phyloP scores from a whole-genome alignment of 2,888 invertebrate genomes.

The Meganola albula region DNA sequence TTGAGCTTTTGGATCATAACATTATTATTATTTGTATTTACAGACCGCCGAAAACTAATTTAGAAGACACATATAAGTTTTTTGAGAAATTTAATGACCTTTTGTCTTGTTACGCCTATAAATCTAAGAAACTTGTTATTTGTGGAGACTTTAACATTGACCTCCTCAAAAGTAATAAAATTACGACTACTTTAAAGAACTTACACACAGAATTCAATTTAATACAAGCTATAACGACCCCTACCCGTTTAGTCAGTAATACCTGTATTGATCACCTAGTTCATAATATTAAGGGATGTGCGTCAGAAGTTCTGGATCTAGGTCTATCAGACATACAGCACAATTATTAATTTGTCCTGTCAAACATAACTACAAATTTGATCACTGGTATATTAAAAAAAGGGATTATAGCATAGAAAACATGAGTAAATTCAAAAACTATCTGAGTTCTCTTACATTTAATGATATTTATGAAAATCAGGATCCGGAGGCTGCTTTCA shows the following conservation, averaged over 20 bases:
- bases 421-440: background rate
- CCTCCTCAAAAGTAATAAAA: background rate
- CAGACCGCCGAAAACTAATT: background rate
- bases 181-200: background rate
- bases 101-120: background rate
- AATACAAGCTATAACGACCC: slow-evolving; percentile 1
- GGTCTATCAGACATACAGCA: slow-evolving; percentile 1
- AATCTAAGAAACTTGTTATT: no score
- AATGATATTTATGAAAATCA: background rate
- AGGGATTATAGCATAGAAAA: slow-evolving; percentile 1
- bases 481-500: slow-evolving; percentile 1
- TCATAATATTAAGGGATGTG: background rate
- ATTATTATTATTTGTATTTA: background rate
- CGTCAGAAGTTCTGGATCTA: background rate
- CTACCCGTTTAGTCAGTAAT: background rate
- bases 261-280: slow-evolving; percentile 3
- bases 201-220: background rate
- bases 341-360: slow-evolving; percentile 3
- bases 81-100: background rate
- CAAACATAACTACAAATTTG: background rate
- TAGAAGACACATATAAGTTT: background rate
- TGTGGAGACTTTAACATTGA: no score
- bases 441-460: background rate
- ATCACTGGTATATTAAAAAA: background rate
- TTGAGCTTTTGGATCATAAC: background rate